Base-by-base conservation (phyloP, 1,140 invertebrate species). In the Choristoneura fumiferana region DNA sequence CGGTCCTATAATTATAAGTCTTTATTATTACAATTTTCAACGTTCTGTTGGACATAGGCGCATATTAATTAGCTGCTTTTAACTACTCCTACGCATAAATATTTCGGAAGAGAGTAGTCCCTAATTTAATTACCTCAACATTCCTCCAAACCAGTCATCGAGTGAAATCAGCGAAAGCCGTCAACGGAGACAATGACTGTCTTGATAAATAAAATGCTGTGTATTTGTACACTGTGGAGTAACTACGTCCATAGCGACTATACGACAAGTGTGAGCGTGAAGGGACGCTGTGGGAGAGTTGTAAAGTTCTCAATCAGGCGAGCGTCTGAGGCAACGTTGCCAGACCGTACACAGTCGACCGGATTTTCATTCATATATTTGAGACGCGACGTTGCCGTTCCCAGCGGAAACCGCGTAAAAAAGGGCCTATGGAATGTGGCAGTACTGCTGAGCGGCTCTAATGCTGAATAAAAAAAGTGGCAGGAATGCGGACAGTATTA, bases 291-390 rank as follows among this genome's bases (percentile, higher is more conserved):
- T 79, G 81, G 82, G 82, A 85, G 75, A 74, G 76, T 78, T 77
- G 72, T 55, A 81, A 85, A 73, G 85, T 85, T 63, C 84, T 89
- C 83, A 89, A 89, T 89, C 84, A 81, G 73, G 74, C 76, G 60
- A 70, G 73, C 81, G 84, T 82, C 84, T 84, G 73, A 74, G 22
- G 86, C 84, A 78, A 80, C 78, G 86, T 89, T 89, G 86, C 86
- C 86, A 59, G 61, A 18, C 80, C 81, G 82, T 55, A 65, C 77
- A 71, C 74, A 62, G 74, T 63, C 76, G 78, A 83, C 81, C 77
- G 84, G 84, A 84, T 88, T 89, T n/a, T 89, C 86, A 89, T 89
- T 89, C 86, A 89, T 89, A 89, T 89, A 87, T 89, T 85, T 89
- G 78, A 85, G 74, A 76, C 74, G 81, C 83, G 83, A 69, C 81